Base-by-base conservation (phyloP, 2,888 invertebrate genomes). In the Athripsodes cinereus region DNA sequence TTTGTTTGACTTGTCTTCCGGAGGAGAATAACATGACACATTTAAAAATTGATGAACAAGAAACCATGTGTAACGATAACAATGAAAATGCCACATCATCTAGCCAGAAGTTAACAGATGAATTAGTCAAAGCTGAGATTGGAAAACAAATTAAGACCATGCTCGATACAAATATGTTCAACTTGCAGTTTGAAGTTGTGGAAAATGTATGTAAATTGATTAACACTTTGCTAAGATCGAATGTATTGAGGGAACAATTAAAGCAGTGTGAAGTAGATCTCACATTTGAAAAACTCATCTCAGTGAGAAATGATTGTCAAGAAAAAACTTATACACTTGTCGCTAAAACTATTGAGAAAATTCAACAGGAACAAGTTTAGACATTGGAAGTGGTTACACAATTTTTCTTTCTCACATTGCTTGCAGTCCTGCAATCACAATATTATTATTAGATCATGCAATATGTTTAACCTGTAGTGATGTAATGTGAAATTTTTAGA, bases 151-250 rank as follows among this genome's bases (percentile, higher is more conserved):
- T 82, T 2, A 70, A 72, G 0, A 75, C 74, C 16, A 70, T 82
- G 35, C 69, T 81, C 1, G 76, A 79, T 22, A 75, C 78, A 0
- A 78, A 76, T 60, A 73, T 73, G 60, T 72, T 72, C 0, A 77
- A 75, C 65, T 72, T 81, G 69, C 78, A 80, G 1, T 63, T 72
- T 1, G 76, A 80, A 57, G 76, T 80, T 1, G 73, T 79, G 0
- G 75, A 77, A 64, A 82, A 82, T 66, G 67, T 80, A 3, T 62
- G 80, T 1, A 74, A 79, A 1, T 74, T 82, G 52, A 66, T 79
- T 1, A 74, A 77, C 49, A 72, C 76, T 6, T 74, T 81, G 0
- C 69, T 74, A 2, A 77, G 76, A 62, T 71, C 70, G 20, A 70
- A 71, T 22, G 65, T 20, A 18, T 22, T 64, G 11, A 59, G 35